A percentile compares a stretch with the other conserved stretches of the same genome.
These are phyloP conservation scores for Cordilura impudica DNA, from an alignment of 2,888 invertebrate species.

Conservation along the genomic window DNA sequence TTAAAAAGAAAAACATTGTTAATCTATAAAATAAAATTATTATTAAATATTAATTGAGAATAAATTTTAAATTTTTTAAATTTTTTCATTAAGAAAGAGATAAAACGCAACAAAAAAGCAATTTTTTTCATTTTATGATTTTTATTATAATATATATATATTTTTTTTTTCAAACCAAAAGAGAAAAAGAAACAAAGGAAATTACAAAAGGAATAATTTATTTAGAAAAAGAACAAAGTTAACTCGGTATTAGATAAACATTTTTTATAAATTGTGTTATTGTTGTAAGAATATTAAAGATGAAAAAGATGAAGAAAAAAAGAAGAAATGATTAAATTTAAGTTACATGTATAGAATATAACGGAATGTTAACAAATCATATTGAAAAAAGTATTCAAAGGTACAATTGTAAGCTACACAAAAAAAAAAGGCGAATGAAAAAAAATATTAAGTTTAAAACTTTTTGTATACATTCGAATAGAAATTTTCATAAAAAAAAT, in stretches of 20 bases:
- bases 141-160: constrained; percentile 11
- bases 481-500: too few relatives aligned
- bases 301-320: neutral
- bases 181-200: neutral
- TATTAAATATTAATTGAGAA: constrained; percentile 17
- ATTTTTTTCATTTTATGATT: constrained; percentile 48
- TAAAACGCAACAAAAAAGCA: constrained; percentile 60
- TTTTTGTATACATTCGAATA: too few relatives aligned
- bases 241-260: constrained; percentile 30
- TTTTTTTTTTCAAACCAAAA: neutral
- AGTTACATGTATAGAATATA: neutral
- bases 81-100: constrained; percentile 29
- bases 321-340: too few relatives aligned
- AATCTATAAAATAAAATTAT: constrained; percentile 38
- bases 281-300: neutral
- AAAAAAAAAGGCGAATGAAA: too few relatives aligned
- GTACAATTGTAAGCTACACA: too few relatives aligned
- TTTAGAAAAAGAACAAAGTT: constrained; percentile 37
- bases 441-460: too few relatives aligned
- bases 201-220: constrained; percentile 18
- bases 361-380: neutral
- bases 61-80: neutral
- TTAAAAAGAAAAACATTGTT: constrained; percentile 59
- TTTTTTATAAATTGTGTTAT: neutral
- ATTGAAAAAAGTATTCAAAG: neutral